Conservation (phyloP, 2,888 invertebrate species). For the Selenia dentaria region DNA sequence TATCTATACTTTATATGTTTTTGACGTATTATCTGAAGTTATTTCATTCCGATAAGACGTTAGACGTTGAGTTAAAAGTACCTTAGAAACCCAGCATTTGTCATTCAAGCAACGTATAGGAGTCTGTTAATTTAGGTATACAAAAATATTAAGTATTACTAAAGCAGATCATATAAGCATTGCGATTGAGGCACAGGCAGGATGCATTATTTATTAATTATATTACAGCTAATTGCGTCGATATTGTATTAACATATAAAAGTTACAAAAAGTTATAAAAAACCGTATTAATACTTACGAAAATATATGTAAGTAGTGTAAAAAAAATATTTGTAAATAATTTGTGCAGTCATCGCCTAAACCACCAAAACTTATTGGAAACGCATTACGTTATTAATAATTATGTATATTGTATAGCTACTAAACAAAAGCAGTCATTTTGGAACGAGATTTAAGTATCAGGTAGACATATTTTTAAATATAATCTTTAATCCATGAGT, state of each 20-base stretch:
- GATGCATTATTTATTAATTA: neutral
- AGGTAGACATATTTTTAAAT: neutral
- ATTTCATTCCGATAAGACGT: too few species aligned
- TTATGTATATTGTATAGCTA: neutral
- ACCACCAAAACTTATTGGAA: constrained; percentile 24
- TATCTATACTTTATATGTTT: too few species aligned
- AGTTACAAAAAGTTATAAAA: neutral
- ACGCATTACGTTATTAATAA: constrained; percentile 7
- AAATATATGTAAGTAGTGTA: neutral
- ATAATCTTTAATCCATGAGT: constrained; percentile 18
- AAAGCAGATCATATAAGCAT: constrained; percentile 10
- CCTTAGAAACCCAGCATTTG: too few species aligned
- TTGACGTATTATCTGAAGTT: too few species aligned
- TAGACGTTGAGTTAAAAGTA: too few species aligned
- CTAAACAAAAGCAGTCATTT: constrained; percentile 4
- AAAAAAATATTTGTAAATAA: constrained; percentile 2
- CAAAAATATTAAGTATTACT: neutral
- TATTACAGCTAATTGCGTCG: neutral
- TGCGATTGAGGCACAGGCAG: constrained; percentile 7
- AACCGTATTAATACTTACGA: neutral
- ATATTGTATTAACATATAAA: too few species aligned
- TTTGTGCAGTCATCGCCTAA: constrained; percentile 13
- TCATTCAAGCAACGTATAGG: neutral
- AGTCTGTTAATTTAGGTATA: neutral
- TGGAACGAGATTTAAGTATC: too few species aligned